Conservation (phyloP, 2,797 vertebrate species). For the Paramormyrops hopkinsi region DNA sequence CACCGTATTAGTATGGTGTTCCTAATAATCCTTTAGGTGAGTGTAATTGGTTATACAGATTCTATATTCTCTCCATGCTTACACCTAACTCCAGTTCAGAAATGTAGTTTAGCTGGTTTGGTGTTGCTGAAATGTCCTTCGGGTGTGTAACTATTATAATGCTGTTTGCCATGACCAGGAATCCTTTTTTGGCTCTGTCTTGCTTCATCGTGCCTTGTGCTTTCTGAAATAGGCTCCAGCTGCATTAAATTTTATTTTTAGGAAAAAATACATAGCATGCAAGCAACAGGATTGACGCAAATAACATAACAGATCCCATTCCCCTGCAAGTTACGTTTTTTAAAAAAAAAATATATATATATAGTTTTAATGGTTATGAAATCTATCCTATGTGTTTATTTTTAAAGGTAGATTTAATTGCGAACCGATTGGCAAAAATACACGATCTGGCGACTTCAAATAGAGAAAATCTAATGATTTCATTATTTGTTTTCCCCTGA, state of each 20-base stretch:
- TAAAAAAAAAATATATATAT: not conserved
- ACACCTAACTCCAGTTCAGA: not conserved
- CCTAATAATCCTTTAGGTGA: too few species aligned
- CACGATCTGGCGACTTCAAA: not conserved
- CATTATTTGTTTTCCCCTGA: not conserved
- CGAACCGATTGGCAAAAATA: not conserved
- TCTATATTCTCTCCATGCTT: not conserved
- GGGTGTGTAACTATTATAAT: not conserved
- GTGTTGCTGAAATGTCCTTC: not conserved
- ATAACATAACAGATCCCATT: not conserved
- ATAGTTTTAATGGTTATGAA: not conserved
- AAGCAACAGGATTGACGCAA: not conserved
- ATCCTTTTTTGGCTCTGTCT: not conserved
- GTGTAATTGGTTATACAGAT: not conserved
- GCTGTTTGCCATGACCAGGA: not conserved
- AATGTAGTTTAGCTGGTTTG: not conserved
- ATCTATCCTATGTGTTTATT: not conserved
- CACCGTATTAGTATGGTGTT: too few species aligned
- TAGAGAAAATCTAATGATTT: not conserved
- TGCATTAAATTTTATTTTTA: not conserved
- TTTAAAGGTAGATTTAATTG: not conserved
- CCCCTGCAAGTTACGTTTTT: not conserved
- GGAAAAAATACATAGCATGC: not conserved
- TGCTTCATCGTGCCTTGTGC: not conserved
- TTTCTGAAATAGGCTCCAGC: not conserved